Evolutionary conservation across 2,797 vertebrate genomes (phyloP).

Genomic region (Trachops cirrhosus): DNA sequence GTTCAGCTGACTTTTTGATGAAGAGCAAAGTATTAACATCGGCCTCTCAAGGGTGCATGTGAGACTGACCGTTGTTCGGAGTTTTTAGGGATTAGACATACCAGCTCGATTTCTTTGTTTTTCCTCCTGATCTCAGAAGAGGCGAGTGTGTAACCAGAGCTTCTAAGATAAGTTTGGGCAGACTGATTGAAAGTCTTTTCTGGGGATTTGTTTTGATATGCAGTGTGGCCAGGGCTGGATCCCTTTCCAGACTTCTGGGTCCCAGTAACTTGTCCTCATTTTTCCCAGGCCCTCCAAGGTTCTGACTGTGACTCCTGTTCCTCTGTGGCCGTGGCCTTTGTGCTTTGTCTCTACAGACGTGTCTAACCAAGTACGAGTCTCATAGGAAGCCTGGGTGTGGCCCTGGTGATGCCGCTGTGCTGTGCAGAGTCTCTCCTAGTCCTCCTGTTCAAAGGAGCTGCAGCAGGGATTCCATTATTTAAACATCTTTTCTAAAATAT

Average conservation of each 20-base stretch:
- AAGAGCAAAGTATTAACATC: neutral
- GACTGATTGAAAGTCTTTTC: neutral
- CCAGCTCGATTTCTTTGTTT: neutral
- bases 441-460: neutral
- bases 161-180: neutral
- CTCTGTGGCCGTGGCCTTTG: neutral
- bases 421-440: neutral
- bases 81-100: neutral
- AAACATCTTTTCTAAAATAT: neutral
- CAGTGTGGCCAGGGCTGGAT: neutral
- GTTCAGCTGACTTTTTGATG: neutral
- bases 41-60: neutral
- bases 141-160: neutral
- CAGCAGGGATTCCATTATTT: neutral
- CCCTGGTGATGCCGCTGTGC: neutral
- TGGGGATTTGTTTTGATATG: neutral
- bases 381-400: neutral
- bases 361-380: neutral
- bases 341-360: neutral
- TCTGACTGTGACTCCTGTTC: neutral
- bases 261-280: neutral
- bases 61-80: neutral
- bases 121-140: neutral
- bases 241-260: neutral
- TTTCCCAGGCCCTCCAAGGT: neutral